These are phyloP conservation scores for Oceanodroma tethys DNA, from an alignment of 2,113 vertebrate genomes.

Conservation along the genomic window DNA sequence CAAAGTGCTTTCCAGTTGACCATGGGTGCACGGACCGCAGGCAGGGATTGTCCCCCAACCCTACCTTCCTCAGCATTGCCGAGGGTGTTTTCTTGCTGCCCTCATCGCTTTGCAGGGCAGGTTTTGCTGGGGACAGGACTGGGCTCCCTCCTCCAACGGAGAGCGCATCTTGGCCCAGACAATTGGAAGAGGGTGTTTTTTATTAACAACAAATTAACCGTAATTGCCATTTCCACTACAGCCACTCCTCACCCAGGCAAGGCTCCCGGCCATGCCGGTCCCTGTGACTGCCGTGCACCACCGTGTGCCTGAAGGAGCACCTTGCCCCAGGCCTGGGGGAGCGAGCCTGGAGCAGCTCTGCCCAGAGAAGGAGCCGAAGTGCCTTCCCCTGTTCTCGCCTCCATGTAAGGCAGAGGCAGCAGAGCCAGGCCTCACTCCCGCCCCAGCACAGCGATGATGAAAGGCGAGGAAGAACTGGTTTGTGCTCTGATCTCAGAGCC, in stretches of 20 bases:
- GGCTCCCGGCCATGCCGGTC: neutral
- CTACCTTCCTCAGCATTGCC: neutral
- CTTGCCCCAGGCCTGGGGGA: neutral
- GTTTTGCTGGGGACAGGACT: neutral
- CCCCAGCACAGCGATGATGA: conserved; percentile 4
- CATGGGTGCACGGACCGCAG: rapidly evolving
- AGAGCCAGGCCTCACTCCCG: neutral
- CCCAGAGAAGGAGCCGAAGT: neutral
- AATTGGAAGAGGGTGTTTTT: conserved; percentile 28
- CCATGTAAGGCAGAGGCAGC: neutral
- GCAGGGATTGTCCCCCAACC: neutral
- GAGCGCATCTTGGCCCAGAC: neutral
- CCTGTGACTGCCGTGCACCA: neutral
- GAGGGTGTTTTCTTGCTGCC: neutral
- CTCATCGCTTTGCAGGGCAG: neutral
- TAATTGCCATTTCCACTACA: conserved; percentile 48
- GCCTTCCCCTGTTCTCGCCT: neutral
- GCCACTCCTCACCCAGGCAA: neutral
- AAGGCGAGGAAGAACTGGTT: conserved; percentile 59
- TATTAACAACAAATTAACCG: conserved; percentile 27
- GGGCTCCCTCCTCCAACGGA: neutral
- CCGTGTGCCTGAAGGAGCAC: neutral
- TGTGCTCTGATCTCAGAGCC: conserved; percentile 56
- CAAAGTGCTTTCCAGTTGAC: neutral
- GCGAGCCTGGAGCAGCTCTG: neutral